A percentile compares a stretch with the other conserved stretches of the same genome.
Conservation (phyloP, 1,140 invertebrate species). For the Aphaenogaster rudis region DNA sequence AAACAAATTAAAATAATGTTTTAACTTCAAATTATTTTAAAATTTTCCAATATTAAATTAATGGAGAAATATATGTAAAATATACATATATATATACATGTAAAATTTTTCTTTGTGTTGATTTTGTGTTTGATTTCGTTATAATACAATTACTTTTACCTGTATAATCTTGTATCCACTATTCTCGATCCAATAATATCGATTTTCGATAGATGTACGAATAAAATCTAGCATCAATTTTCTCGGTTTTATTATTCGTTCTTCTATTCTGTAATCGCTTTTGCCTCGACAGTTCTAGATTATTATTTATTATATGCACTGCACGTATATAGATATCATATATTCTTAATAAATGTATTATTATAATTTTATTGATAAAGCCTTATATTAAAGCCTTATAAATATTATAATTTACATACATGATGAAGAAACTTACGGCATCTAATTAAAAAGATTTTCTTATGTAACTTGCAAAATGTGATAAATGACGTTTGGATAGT, state of each 20-base stretch:
- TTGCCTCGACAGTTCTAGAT: no score
- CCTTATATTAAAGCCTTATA: not conserved
- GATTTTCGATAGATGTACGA: not conserved
- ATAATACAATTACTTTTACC: not conserved
- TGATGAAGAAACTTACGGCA: not conserved
- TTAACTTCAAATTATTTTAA: not conserved
- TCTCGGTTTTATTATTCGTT: not conserved
- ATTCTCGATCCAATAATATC: not conserved
- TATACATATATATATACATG: not conserved
- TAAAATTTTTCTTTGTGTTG: not conserved
- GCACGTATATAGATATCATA: not conserved
- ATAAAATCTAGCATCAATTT: not conserved
- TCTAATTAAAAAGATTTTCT: constrained; percentile 12
- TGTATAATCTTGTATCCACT: not conserved
- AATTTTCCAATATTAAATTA: not conserved
- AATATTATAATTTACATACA: constrained; percentile 1
- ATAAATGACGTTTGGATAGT: not conserved
- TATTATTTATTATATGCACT: not conserved
- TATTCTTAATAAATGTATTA: not conserved
- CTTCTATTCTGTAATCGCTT: not conserved
- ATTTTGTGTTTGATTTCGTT: not conserved
- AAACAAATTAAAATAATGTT: not conserved
- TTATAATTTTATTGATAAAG: not conserved
- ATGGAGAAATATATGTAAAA: not conserved
- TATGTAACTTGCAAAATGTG: not conserved